Percentiles rank a stretch among this genome's conserved stretches.
These are phyloP conservation scores for Ceryle rudis DNA, from an alignment of 2,797 vertebrate genomes.

Conservation along the genomic window DNA sequence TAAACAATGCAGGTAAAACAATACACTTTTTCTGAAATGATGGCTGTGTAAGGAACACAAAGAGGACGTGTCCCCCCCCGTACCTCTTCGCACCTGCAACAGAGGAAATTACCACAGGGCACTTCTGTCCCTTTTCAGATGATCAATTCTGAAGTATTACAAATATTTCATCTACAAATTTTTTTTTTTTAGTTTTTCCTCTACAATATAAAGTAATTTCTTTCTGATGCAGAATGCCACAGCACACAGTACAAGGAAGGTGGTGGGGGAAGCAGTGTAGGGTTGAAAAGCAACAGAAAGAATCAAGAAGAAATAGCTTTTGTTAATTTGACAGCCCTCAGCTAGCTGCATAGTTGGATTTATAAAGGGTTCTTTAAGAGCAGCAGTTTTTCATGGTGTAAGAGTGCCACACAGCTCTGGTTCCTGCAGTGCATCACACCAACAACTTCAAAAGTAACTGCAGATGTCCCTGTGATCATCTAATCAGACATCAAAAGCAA, in stretches of 20 bases:
- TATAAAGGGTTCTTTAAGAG: slow-evolving; percentile 28
- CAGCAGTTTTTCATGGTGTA: slow-evolving; percentile 44
- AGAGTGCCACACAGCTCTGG: slow-evolving; percentile 66
- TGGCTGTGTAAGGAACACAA: neutral
- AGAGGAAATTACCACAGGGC: neutral
- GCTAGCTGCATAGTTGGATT: slow-evolving; percentile 30
- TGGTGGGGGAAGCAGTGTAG: fast-evolving
- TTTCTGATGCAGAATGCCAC: neutral
- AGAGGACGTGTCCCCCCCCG: neutral
- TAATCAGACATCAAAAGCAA: slow-evolving; percentile 81
- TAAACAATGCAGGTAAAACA: slow-evolving; percentile 41
- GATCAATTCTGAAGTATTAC: neutral
- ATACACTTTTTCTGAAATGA: neutral
- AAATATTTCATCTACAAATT: slow-evolving; percentile 14
- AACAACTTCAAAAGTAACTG: slow-evolving; percentile 79
- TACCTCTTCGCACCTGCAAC: neutral
- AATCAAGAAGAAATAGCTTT: slow-evolving; percentile 44
- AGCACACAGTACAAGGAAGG: neutral
- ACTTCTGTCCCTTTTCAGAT: neutral
- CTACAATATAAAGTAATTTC: neutral
- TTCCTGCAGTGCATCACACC: slow-evolving; percentile 64
- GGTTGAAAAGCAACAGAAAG: slow-evolving; percentile 7
- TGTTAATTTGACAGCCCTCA: slow-evolving; percentile 56
- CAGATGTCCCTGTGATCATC: slow-evolving; percentile 81
- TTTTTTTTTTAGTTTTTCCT: neutral